These are phyloP conservation scores for Pinctada fucata DNA, from an alignment of 2,888 invertebrate genomes.

Conservation along the genomic window DNA sequence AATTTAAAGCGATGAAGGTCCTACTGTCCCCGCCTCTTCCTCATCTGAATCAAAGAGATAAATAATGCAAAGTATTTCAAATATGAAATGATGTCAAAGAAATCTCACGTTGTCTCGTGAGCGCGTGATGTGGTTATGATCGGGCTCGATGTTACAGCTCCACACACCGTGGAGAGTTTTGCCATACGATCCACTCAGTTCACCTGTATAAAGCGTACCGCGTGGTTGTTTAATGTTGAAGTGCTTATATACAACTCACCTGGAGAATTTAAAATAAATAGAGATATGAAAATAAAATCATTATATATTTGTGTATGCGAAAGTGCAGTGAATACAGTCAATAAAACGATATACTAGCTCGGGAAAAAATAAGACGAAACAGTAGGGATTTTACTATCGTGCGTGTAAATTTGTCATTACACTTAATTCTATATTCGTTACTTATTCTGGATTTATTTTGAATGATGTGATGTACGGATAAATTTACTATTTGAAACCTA, in stretches of 20 bases:
- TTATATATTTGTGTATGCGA: slow-evolving; percentile 1
- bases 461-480: no score
- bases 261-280: neutral
- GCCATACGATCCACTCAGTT: neutral
- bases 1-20: no score
- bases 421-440: no score
- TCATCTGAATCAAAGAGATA: slow-evolving; percentile 19
- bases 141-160: neutral
- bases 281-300: slow-evolving; percentile 9
- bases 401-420: no score
- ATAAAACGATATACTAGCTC: neutral
- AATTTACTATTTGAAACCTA: no score
- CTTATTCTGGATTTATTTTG: no score
- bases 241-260: neutral
- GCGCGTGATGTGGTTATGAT: neutral
- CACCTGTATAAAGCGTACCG: neutral
- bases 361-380: no score
- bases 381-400: no score
- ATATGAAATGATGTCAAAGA: slow-evolving; percentile 13
- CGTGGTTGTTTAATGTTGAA: neutral
- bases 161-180: neutral
- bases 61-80: slow-evolving; percentile 39
- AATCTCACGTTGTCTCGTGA: slow-evolving; percentile 9
- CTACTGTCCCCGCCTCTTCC: neutral
- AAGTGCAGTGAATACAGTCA: neutral